Evolutionary conservation across 2,113 vertebrate genomes (phyloP).

Genomic region (Lasiurus borealis): DNA sequence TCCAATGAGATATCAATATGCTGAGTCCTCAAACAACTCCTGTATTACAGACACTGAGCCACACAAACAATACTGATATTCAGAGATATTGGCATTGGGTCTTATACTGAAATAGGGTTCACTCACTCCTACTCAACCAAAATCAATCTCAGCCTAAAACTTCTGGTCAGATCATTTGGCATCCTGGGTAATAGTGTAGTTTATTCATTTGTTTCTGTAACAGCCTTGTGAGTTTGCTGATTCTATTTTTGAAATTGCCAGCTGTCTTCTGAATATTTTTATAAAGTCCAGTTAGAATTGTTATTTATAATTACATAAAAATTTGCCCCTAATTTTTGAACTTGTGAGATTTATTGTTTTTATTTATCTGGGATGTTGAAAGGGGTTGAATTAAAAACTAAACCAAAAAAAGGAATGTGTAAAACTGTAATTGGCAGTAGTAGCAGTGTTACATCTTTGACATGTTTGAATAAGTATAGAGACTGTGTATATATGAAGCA

Average conservation of each 20-base stretch:
- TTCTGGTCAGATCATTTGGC: not conserved
- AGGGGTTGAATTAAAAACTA: not conserved
- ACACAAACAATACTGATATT: not conserved
- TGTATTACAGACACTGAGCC: not conserved
- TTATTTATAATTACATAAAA: not conserved
- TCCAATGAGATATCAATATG: slow-evolving; percentile 59
- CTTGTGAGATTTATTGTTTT: not conserved
- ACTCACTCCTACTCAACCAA: not conserved
- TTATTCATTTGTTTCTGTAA: not conserved
- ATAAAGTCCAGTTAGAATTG: not conserved
- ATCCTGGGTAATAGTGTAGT: not conserved
- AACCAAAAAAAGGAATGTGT: not conserved
- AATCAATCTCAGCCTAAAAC: not conserved
- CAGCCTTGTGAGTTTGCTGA: not conserved
- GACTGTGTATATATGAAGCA: not conserved
- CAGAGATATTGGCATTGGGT: not conserved
- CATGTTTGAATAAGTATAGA: not conserved
- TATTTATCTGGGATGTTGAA: not conserved
- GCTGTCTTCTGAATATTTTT: not conserved
- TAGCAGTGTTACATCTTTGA: not conserved
- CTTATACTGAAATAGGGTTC: not conserved
- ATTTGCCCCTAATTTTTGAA: not conserved
- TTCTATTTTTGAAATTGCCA: not conserved
- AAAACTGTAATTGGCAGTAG: not conserved
- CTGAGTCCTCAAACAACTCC: not conserved